phyloP scores from a whole-genome alignment of 2,797 vertebrate species.

The Rallus crepitans region DNA sequence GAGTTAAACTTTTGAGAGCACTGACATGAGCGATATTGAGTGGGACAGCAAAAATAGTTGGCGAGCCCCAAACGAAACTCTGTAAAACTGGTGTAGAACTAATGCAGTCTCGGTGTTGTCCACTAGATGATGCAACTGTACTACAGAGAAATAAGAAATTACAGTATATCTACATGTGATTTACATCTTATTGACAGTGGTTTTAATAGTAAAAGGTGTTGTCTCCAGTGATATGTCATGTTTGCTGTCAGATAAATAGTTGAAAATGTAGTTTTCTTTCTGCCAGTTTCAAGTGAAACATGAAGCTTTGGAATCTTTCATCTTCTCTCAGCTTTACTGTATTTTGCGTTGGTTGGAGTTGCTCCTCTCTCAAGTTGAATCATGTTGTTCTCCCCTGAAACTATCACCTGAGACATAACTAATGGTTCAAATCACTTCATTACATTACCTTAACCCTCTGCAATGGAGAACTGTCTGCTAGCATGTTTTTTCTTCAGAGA shows the following conservation, averaged over 20 bases:
- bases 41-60: neutral
- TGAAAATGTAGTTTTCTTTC: neutral
- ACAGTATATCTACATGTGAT: neutral
- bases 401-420: neutral
- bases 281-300: neutral
- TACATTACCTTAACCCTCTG: neutral
- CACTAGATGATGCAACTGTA: slow-evolving; percentile 65
- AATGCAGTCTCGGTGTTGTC: slow-evolving; percentile 5
- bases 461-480: neutral
- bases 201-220: neutral
- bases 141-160: neutral
- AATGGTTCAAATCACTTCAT: neutral
- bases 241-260: neutral
- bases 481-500: neutral
- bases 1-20: neutral
- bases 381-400: neutral
- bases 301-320: neutral
- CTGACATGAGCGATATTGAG: neutral
- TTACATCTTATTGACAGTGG: neutral
- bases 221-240: rapidly evolving
- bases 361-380: neutral
- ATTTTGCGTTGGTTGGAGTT: neutral
- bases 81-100: neutral
- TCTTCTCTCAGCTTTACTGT: neutral
- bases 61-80: neutral